Conservation (phyloP, 2,888 invertebrate species). For the Aelia acuminata region DNA sequence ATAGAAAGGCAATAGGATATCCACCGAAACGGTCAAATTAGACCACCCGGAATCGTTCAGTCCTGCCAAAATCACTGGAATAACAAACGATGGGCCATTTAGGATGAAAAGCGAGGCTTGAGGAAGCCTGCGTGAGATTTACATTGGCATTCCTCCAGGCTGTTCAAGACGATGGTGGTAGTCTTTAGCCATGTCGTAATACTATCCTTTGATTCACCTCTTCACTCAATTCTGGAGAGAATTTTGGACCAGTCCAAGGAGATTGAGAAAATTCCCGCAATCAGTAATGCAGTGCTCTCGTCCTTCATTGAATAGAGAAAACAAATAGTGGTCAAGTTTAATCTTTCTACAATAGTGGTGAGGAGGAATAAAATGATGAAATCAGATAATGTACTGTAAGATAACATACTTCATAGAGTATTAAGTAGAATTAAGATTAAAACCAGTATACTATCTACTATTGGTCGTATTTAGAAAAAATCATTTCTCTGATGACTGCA, state of each 20-base stretch:
- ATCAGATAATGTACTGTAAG: too few species aligned
- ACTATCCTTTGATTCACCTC: neutral
- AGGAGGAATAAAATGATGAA: too few species aligned
- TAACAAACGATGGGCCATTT: neutral
- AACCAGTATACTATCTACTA: too few species aligned
- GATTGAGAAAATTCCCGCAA: too few species aligned
- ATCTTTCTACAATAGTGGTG: too few species aligned
- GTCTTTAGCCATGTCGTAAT: conserved; percentile 12
- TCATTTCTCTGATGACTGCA: too few species aligned
- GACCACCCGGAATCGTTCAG: neutral
- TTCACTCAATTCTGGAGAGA: neutral
- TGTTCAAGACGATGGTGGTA: neutral
- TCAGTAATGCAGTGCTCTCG: too few species aligned
- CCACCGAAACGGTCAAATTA: neutral
- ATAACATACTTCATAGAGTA: too few species aligned
- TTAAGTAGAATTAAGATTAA: too few species aligned
- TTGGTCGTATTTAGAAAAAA: too few species aligned
- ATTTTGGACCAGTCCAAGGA: neutral
- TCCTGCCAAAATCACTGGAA: conserved; percentile 8
- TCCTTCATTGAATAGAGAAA: too few species aligned
- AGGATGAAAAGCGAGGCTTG: neutral
- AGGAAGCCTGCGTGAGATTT: conserved; percentile 14
- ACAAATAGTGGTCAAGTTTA: too few species aligned
- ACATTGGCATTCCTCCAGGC: conserved; percentile 34
- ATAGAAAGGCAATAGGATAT: neutral